Base-by-base conservation (phyloP, 2,888 invertebrate species). In the Dynastes grantii region DNA sequence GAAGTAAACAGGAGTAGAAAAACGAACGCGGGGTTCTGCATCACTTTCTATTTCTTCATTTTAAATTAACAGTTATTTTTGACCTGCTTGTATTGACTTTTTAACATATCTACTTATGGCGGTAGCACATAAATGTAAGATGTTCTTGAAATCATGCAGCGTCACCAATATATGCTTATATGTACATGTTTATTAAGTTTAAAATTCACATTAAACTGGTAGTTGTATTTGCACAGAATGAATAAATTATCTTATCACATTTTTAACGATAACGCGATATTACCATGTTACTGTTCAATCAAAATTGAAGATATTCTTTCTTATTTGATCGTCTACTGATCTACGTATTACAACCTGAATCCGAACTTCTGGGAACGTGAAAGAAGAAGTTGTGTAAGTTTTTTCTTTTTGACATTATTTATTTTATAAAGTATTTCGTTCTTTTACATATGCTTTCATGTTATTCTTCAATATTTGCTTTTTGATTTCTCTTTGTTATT, bases 241-340 rank as follows among this genome's bases (percentile, higher is more conserved):
- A 80, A 81, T 80, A 81, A 79, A 80, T 80, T 80, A 81, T 80
- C 79, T 76, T 78, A 67, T 77, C 78, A 61, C 73, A 76, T 78
- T 78, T 80, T 80, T 78, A 77, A 76, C 76, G 81, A 81, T 81
- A 81, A 81, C 76, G 27, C 78, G 79, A 79, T 81, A 68, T 70
- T 40, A 29, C 65, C 51, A 64, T 76, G 76, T 71, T 53, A 49
- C 55, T 77, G 71, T 70, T 61, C 77, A 70, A 77, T 77, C 77
- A 70, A 77, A 77, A 77, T 77, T 61, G 55, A 58, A 77, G 68
- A 77, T 61, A 67, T 78, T 78, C 78, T 78, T 78, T 63, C 63
- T 73, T 67, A 75, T 53, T 68, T 71, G 55, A 71, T 71, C 71
- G 71, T 71, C 55, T n/a, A 37, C 53, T 71, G 51, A 71, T 71